phyloP scores from a whole-genome alignment of 1,140 invertebrate genomes.

The Procambarus virginalis region DNA sequence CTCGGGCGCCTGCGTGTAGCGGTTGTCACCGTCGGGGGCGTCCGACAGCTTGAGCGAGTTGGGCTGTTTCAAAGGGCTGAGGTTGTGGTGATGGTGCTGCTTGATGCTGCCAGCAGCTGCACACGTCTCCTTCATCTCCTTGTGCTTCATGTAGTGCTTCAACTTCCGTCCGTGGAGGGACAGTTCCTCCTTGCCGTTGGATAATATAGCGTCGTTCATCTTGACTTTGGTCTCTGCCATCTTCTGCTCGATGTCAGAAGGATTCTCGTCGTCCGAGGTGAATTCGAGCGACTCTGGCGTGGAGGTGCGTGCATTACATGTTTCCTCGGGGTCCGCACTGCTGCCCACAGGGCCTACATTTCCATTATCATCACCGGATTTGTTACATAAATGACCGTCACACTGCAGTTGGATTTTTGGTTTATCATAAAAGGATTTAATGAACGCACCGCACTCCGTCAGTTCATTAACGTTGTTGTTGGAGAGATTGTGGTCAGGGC shows the following conservation, averaged over 20 bases:
- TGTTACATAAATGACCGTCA: conserved; percentile 1
- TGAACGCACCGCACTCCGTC: conserved; percentile 76
- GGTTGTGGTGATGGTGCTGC: conserved; percentile 24
- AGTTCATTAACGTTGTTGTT: conserved; percentile 77
- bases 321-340: background rate
- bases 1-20: conserved; percentile 32
- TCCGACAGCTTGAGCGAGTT: conserved; percentile 41
- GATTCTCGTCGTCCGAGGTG: conserved; percentile 73
- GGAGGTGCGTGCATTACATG: background rate
- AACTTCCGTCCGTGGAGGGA: conserved; percentile 50
- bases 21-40: conserved; percentile 31
- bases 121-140: conserved; percentile 34
- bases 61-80: conserved; percentile 38
- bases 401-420: background rate
- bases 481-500: conserved; percentile 22
- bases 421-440: conserved; percentile 73
- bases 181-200: conserved; percentile 72
- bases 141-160: conserved; percentile 65
- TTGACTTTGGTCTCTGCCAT: conserved; percentile 68
- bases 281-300: background rate
- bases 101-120: conserved; percentile 25
- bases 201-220: conserved; percentile 73
- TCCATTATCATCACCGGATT: conserved; percentile 46
- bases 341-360: conserved; percentile 22
- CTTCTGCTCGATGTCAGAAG: conserved; percentile 63